These are phyloP conservation scores for Phalloptychus januarius DNA, from an alignment of 2,797 vertebrate species.

Conservation along the genomic window DNA sequence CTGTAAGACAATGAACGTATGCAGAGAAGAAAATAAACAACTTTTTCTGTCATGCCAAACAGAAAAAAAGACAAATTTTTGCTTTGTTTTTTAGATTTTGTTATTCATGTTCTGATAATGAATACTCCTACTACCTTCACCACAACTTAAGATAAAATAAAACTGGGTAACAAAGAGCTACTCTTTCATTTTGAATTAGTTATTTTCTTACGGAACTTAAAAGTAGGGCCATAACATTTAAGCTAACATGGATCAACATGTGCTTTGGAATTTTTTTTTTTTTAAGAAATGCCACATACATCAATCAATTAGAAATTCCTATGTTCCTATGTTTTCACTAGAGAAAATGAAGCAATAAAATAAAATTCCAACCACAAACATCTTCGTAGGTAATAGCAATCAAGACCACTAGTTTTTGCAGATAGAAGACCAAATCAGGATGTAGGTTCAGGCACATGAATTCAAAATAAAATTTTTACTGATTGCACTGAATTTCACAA, in stretches of 20 bases:
- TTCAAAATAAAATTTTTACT: background rate
- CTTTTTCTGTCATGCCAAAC: slow-evolving; percentile 6
- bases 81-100: too few relatives aligned
- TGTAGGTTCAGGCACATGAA: background rate
- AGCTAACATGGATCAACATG: background rate
- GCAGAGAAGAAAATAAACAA: slow-evolving; percentile 31
- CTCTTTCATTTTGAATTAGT: background rate
- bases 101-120: slow-evolving; percentile 19
- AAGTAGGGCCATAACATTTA: background rate
- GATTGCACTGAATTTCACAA: background rate
- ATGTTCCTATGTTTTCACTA: background rate
- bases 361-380: background rate
- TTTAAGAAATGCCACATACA: background rate
- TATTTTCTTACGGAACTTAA: background rate
- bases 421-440: background rate
- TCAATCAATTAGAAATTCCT: background rate
- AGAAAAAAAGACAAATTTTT: too few relatives aligned
- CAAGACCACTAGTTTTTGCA: background rate
- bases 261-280: background rate
- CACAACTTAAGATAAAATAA: slow-evolving; percentile 16
- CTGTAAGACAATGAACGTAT: slow-evolving; percentile 20
- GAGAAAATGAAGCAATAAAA: background rate
- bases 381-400: background rate
- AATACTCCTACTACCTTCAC: slow-evolving; percentile 12
- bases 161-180: background rate